These are phyloP conservation scores for Ahaetulla prasina DNA, from an alignment of 2,113 vertebrate species.

Conservation along the genomic window DNA sequence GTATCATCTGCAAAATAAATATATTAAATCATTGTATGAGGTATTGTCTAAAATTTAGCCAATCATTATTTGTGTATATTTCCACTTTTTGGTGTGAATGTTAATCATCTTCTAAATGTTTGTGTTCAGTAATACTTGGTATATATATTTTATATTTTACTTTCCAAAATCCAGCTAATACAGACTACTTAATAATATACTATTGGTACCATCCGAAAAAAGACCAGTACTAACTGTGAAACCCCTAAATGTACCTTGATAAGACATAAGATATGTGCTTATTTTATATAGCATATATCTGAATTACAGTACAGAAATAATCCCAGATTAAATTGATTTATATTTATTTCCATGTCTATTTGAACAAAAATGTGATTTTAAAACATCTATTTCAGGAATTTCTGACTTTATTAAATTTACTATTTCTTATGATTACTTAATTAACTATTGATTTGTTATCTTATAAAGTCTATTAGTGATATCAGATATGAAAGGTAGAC, in stretches of 20 bases:
- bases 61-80: neutral
- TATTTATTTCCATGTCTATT: neutral
- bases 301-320: neutral
- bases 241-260: neutral
- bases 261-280: neutral
- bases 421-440: neutral
- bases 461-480: neutral
- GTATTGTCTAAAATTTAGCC: constrained; percentile 11
- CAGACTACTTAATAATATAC: neutral
- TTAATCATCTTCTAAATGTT: neutral
- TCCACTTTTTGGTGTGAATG: neutral
- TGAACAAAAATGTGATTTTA: neutral
- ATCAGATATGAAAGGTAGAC: neutral
- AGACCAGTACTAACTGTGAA: neutral
- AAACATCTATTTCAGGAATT: neutral
- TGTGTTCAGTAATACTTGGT: neutral
- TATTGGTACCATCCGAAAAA: neutral
- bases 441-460: neutral
- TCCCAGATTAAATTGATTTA: neutral
- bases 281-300: neutral
- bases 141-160: no score
- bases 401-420: neutral
- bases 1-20: constrained; percentile 10
- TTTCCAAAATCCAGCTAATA: neutral
- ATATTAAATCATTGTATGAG: constrained; percentile 23